A percentile compares a stretch with the other conserved stretches of the same genome.
phyloP scores from a whole-genome alignment of 2,888 invertebrate species.

The Dinocampus coccinellae region DNA sequence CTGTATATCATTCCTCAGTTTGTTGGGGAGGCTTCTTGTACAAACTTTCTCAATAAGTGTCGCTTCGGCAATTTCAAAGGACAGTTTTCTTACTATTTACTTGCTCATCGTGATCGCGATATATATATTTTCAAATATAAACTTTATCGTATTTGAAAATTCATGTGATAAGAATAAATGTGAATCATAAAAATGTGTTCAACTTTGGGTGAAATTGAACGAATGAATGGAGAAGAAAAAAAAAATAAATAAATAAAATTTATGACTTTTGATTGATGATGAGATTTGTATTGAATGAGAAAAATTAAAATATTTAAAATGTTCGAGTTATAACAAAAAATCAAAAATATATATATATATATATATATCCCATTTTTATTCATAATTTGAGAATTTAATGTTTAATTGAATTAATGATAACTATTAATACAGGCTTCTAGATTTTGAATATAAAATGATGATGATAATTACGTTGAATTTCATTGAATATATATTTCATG shows the following conservation, averaged over 20 bases:
- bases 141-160: background rate
- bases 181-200: background rate
- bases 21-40: background rate
- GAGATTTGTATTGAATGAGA: slow-evolving; percentile 8
- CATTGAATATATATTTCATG: background rate
- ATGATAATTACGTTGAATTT: too few relatives aligned
- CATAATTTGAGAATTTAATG: too few relatives aligned
- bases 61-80: slow-evolving; percentile 23
- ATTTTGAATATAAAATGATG: too few relatives aligned
- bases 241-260: slow-evolving; percentile 26
- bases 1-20: background rate
- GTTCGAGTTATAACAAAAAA: too few relatives aligned
- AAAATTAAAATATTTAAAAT: slow-evolving; percentile 26
- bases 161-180: background rate
- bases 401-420: too few relatives aligned
- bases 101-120: slow-evolving; percentile 8
- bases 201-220: background rate
- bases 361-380: too few relatives aligned
- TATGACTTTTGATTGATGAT: slow-evolving; percentile 23
- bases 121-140: slow-evolving; percentile 16
- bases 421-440: too few relatives aligned
- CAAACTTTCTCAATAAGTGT: slow-evolving; percentile 43
- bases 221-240: background rate
- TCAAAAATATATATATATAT: too few relatives aligned
- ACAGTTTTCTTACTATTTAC: slow-evolving; percentile 30